These are phyloP conservation scores for Equus quagga DNA, from an alignment of 2,113 vertebrate genomes.

Conservation along the genomic window DNA sequence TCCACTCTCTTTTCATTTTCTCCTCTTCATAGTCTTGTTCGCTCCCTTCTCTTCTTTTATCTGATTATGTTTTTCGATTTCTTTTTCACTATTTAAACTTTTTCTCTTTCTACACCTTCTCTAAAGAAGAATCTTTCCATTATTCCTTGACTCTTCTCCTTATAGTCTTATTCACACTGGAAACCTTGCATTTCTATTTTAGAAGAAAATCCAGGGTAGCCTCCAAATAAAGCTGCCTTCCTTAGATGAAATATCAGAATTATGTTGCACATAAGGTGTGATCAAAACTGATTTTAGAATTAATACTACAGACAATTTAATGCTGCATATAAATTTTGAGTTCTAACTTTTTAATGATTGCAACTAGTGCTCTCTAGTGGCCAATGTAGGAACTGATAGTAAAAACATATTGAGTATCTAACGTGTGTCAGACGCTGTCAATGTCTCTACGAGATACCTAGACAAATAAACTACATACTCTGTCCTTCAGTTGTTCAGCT, in stretches of 20 bases:
- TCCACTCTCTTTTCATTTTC: not conserved
- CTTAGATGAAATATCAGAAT: not conserved
- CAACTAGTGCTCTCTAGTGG: constrained; percentile 65
- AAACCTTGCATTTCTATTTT: constrained; percentile 33
- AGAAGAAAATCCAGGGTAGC: not conserved
- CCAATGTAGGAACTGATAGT: not conserved
- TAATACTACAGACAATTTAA: not conserved
- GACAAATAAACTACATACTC: not conserved
- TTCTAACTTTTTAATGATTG: constrained; percentile 29
- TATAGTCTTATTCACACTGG: not conserved
- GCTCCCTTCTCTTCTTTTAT: not conserved
- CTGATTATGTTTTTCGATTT: not conserved
- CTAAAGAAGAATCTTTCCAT: not conserved
- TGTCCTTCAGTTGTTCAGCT: not conserved
- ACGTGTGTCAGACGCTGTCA: not conserved
- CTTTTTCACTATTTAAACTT: not conserved
- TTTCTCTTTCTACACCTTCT: not conserved
- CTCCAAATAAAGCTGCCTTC: not conserved
- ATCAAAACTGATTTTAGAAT: constrained; percentile 11
- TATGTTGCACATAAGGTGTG: not conserved
- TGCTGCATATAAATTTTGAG: not conserved
- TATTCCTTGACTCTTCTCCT: not conserved
- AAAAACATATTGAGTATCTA: not conserved
- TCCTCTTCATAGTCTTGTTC: not conserved
- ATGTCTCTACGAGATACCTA: not conserved